Base-by-base conservation (phyloP, 2,888 invertebrate genomes). In the Blastobasis lacticolella region DNA sequence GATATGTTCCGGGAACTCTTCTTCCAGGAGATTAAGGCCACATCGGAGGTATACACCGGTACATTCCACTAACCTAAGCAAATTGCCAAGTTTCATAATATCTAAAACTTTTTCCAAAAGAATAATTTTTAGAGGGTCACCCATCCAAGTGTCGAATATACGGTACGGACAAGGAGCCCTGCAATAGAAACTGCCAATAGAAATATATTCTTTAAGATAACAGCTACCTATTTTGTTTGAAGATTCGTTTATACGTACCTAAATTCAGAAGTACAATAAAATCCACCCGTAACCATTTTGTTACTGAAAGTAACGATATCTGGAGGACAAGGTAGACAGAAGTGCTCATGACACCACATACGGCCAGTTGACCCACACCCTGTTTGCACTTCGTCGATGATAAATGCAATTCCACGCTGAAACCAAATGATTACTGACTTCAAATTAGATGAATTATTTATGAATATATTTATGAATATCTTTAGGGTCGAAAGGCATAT, bases 71-170 rank as follows among this genome's bases (percentile, higher is more conserved):
- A 92, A 90, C 1, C 91, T 84, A 46, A 99, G 74, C 10, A 99
- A 89, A 49, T 94, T 91, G 36, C 98, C 94, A 37, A 92, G 88
- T 66, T 93, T 90, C 5, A 99, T 94, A 0, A 96, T 94, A 48
- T 94, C 91, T 44, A 98, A 67, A 7, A 97, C 92, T 56, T 92
- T 92, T 71, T 97, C 95, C 51, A 99, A 81, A 23, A 99, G 82
- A 45, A 98, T 81, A 47, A 99, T 72, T 84, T 99, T 99, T 54
- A 96, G 92, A 4, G 99, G 98, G 79, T 99, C 99, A 7, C 99
- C 99, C 94, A 99, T 95, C 99, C 99, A 99, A 0, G 99, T 99
- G 83, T 99, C 99, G 84, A 98, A 99, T 59, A 99, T 94, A 54
- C 99, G 91, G 77, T 94, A 97, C 0, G 95, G 83, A 55, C 94